Percentiles rank a stretch among this genome's conserved stretches.
Conservation (phyloP, 2,888 invertebrate species). For the Lepidocyrtoides sp. region DNA sequence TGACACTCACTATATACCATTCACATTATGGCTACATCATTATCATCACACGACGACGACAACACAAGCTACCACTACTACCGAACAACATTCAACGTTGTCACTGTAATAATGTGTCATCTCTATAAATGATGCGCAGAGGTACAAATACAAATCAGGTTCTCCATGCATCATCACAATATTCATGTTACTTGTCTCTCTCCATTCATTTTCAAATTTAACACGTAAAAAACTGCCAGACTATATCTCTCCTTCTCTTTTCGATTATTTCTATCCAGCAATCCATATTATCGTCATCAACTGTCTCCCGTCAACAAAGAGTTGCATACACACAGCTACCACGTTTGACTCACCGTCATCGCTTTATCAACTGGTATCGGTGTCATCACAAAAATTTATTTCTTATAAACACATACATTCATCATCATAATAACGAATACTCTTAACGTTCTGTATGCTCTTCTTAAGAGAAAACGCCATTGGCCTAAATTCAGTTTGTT, state of each 20-base stretch:
- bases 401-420: neutral
- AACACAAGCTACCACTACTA: constrained; percentile 29
- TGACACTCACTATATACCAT: constrained; percentile 33
- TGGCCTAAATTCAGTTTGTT: neutral
- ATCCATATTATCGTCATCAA: constrained; percentile 27
- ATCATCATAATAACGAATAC: neutral
- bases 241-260: neutral
- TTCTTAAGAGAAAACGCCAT: neutral
- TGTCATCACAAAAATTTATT: neutral
- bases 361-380: neutral
- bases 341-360: neutral
- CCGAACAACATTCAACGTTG: constrained; percentile 16
- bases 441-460: neutral
- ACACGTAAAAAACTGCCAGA: constrained; percentile 5
- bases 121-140: constrained; percentile 78
- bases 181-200: constrained; percentile 57
- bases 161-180: constrained; percentile 63
- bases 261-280: constrained; percentile 15
- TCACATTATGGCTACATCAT: constrained; percentile 42
- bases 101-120: constrained; percentile 76
- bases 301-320: constrained; percentile 10
- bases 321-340: constrained; percentile 8
- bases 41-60: constrained; percentile 33
- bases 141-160: constrained; percentile 62
- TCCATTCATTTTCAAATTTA: constrained; percentile 32